Conservation (phyloP, 2,113 vertebrate genomes). For the Morone saxatilis region DNA sequence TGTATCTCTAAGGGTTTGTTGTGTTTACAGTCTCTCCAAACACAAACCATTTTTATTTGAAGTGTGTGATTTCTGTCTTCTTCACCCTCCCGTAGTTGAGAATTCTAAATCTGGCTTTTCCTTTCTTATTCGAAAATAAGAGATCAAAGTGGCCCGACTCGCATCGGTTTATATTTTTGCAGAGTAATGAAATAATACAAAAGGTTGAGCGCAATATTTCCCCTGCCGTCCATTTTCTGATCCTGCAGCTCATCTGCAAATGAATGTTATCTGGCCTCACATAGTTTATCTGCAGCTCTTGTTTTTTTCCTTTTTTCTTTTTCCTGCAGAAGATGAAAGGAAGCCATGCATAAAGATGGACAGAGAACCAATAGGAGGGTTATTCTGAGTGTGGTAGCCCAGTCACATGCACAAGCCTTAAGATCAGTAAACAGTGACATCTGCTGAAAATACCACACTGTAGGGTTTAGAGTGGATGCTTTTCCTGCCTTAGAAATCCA, state of each 20-base stretch:
- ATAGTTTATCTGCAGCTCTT: constrained; percentile 41
- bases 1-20: constrained; percentile 12
- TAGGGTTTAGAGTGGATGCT: background rate
- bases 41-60: constrained; percentile 10
- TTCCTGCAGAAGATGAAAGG: constrained; percentile 25
- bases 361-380: constrained; percentile 1
- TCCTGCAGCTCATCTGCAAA: constrained; percentile 22
- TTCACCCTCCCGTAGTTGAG: background rate
- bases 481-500: background rate
- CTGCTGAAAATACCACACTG: constrained; percentile 60
- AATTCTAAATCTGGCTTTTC: background rate
- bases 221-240: background rate
- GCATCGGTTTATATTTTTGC: background rate
- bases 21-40: constrained; percentile 29
- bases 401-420: constrained; percentile 10
- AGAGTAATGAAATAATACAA: background rate
- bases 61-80: constrained; percentile 17
- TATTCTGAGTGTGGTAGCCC: constrained; percentile 16
- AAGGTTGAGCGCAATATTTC: no score
- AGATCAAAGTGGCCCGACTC: constrained; percentile 3
- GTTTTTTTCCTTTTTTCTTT: background rate
- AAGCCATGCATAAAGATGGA: constrained; percentile 42
- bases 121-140: constrained; percentile 5
- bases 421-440: constrained; percentile 77
- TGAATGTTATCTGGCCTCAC: constrained; percentile 31